Base-by-base conservation (phyloP, 2,888 invertebrate species). In the Cremastobaeus sp. region DNA sequence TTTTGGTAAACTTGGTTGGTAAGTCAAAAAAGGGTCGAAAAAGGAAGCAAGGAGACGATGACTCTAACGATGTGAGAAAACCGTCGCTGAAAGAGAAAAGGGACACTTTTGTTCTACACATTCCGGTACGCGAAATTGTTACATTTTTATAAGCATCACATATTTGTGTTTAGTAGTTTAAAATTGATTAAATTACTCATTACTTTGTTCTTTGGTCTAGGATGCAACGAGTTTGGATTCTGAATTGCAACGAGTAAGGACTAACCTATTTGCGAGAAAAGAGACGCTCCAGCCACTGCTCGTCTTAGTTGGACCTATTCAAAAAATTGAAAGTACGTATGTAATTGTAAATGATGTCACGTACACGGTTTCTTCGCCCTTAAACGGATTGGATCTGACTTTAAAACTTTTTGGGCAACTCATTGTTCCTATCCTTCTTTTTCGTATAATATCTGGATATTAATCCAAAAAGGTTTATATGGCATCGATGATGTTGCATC, bases 401-500 rank as follows among this genome's bases (percentile, higher is more conserved):
- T 69, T 60, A 69, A 60, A 37, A 54, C 50, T n/a, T 69, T 69
- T 54, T 69, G 18, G 1, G 39, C 54, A 2, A 21, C 41, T 0
- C 30, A 60, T 21, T 54, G 69, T 47, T 17, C 52, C 1, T 69
- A 69, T 21, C 69, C 60, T 5, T 2, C 39, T 11, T 69, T 43
- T 12, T 30, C 39, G n/a, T 9, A 11, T 15, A 55, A 17, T 47
- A 39, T 65, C 3, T 65, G 55, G 65, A 1, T 54, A 1, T 12
- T 55, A 11, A 20, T 65, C 4, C 65, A 65, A 54, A 54, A 65
- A 18, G 54, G 65, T 8, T 0, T 35, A 5, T 65, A 28, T 28
- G 17, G 25, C 1, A 54, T 55, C 11, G 12, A 45, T 4, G 2
- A 21, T n/a, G n/a, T n/a, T 1, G 8, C 1, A 1, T 25, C 14